Base-by-base conservation (phyloP, 30 jellyfish, hydroid and myxozoan genomes). In the Turritopsis dohrnii region DNA sequence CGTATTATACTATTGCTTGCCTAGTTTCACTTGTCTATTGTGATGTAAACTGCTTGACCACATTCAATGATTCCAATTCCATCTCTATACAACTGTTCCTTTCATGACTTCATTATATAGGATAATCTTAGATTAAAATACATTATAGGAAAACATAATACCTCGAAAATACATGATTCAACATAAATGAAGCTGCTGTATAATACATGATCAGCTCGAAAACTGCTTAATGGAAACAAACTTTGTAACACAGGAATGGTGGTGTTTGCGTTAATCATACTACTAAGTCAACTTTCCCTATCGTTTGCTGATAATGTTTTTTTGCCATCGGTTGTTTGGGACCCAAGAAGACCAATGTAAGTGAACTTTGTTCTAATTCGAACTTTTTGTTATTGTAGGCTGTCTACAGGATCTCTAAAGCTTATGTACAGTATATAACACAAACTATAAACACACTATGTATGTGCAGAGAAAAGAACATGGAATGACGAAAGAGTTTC, bases 291-390 rank as follows among this genome's bases (percentile, higher is more conserved):
- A 69, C 30, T 69, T 8, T 69, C 77, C 0, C 22, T n/a, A n/a
- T 69, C 77, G 28, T 1, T 69, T 17, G 9, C 28, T 27, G 4
- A 1, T 23, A 1, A 23, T 69, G 77, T 69, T 69, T 8, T 1
- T n/a, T 69, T n/a, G 28, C 77, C 77, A 9, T 69, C 77, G 9
- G 30, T 69, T 16, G 30, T 69, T 69, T 69, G 77, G 77, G 77
- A 69, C 19, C 77, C 77, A n/a, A n/a, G 77, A 27, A 69, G 30
- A 0, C 77, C 77, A 9, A 23, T 69, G 77, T 69, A 19, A 0
- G 77, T 69, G 19, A n/a, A n/a, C n/a, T n/a, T n/a, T n/a, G n/a
- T n/a, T n/a, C n/a, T n/a, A n/a, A n/a, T n/a, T n/a, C n/a, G n/a
- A n/a, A n/a, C n/a, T n/a, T n/a, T n/a, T n/a, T n/a, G n/a, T n/a